These are phyloP conservation scores for Rhorus exstirpatorius DNA, from an alignment of 2,888 invertebrate species.

Conservation along the genomic window DNA sequence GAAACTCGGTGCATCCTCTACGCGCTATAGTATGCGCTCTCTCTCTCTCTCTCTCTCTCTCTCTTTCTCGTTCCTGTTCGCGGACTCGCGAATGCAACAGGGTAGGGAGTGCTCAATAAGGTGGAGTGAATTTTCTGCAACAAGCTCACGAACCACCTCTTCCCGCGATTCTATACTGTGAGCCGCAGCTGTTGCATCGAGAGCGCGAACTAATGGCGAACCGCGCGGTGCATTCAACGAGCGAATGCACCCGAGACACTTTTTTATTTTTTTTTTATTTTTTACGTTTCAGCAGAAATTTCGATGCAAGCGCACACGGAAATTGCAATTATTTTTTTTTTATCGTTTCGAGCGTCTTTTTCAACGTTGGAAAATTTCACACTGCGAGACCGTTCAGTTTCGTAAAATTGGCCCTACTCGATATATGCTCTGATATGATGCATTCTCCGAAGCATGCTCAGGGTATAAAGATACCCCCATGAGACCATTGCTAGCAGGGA, in stretches of 20 bases:
- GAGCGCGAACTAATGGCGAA: slow-evolving; percentile 64
- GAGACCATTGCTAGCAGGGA: no score
- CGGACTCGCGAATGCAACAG: slow-evolving; percentile 18
- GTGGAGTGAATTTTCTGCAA: slow-evolving; percentile 50
- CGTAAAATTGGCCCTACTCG: no score
- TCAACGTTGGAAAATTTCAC: no score
- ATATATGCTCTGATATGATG: no score
- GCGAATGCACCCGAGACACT: slow-evolving; percentile 34
- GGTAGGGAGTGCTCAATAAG: slow-evolving; percentile 2
- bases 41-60: slow-evolving; percentile 22
- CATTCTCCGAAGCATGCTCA: no score
- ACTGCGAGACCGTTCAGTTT: no score
- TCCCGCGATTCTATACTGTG: slow-evolving; percentile 7
- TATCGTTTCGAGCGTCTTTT: no score
- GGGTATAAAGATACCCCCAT: no score
- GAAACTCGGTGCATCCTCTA: slow-evolving; percentile 81
- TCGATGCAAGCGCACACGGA: slow-evolving; percentile 41
- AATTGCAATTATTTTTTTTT: no score
- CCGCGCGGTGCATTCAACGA: slow-evolving; percentile 43
- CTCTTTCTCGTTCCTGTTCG: background rate
- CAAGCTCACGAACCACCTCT: slow-evolving; percentile 30
- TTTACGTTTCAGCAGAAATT: slow-evolving; percentile 45
- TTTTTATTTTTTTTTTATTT: background rate
- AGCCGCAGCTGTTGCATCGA: background rate
- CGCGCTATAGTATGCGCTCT: slow-evolving; percentile 22